Percentiles rank a stretch among this genome's conserved stretches.
Evolutionary conservation across 2,113 vertebrate genomes (phyloP).

Genomic region (Gallinago paraguaiae): DNA sequence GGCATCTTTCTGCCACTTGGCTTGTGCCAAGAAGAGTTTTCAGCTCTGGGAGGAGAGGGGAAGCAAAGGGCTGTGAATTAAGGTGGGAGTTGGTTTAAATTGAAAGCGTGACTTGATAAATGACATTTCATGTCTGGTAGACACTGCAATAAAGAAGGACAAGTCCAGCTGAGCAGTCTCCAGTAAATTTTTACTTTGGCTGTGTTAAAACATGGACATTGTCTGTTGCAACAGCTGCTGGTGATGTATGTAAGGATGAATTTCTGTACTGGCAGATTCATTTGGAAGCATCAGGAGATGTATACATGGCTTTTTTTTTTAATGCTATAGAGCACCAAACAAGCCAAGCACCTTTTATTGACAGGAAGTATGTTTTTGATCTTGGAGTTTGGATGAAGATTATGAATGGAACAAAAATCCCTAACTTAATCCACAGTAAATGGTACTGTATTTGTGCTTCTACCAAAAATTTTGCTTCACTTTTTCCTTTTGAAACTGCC

Average conservation of each 20-base stretch:
- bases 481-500: background rate
- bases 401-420: background rate
- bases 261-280: background rate
- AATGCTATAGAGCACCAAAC: background rate
- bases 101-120: background rate
- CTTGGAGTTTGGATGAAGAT: background rate
- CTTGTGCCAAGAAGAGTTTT: background rate
- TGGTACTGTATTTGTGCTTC: background rate
- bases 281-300: background rate
- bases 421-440: background rate
- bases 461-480: background rate
- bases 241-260: background rate
- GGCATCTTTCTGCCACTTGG: background rate
- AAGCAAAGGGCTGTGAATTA: background rate
- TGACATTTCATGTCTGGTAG: background rate
- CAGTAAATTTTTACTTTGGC: background rate
- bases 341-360: background rate
- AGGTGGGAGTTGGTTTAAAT: background rate
- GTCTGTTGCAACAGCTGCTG: background rate
- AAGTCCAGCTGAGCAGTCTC: background rate
- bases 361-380: background rate
- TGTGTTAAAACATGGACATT: accelerated
- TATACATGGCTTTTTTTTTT: background rate
- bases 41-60: background rate
- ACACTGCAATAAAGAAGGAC: background rate